Evolutionary conservation across 2,113 vertebrate genomes (phyloP), one percentile per base, ranked within the genome.

Genomic region (Aythya baeri): DNA sequence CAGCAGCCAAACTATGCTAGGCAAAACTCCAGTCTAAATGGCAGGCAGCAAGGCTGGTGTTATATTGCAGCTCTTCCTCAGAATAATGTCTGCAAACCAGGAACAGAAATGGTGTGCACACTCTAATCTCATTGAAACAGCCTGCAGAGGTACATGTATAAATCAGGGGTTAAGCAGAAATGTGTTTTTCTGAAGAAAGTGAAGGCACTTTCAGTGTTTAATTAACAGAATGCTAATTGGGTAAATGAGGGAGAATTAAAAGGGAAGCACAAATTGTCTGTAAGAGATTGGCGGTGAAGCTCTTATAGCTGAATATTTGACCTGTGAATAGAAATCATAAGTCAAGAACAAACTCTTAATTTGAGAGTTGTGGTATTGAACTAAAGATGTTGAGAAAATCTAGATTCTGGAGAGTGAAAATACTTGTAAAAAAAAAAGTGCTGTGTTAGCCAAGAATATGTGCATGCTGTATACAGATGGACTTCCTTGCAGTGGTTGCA

Each of bases 211-310:
- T 92, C 14, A 7, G 68, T 68, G 71, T 34, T 72, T 91, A 78
- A 94, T 96, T 95, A 96, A 76, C 55, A 85, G 70, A 95, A 91
- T 94, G 72, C 50, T 94, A 96, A 92, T 92, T 76, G 88, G 67
- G 67, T 67, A 90, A 94, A 92, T 84, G 86, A 86, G 36, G 27
- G n/a, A 87, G 86, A 94, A 89, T 93, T 91, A 68, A 63, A 93
- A 89, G 61, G 82, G 70, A 93, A 87, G 77, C n/a, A 36, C 29
- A 43, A 63, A 89, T n/a, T 29, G 36, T 82, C 70, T 50, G 62
- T 59, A 81, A 46, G 72, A 46, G 82, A 83, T 77, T 38, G 34
- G 31, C 83, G 58, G 49, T 66, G 50, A 75, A 54, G 57, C 22
- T 70, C 65, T 66, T 93, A 65, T 14, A 88, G 65, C 49, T 70